A percentile compares a stretch with the other conserved stretches of the same genome.
Evolutionary conservation across 2,888 invertebrate genomes (phyloP).

Genomic region (Apamea monoglypha): DNA sequence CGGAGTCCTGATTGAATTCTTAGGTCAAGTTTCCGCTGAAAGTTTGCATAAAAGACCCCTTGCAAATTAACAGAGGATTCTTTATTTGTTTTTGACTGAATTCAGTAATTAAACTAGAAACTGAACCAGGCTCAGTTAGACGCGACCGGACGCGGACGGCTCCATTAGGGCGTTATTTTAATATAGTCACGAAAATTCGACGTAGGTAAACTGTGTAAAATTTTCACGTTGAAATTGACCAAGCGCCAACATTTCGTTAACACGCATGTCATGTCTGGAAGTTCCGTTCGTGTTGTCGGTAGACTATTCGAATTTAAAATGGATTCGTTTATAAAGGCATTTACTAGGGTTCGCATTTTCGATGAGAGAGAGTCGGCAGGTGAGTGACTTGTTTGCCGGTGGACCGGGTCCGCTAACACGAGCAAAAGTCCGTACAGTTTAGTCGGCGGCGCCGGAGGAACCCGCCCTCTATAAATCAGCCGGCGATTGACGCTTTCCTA

Average conservation of each 20-base stretch:
- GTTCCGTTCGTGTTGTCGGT: slow-evolving; percentile 86
- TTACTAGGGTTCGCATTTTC: slow-evolving; percentile 87
- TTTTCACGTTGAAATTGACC: slow-evolving; percentile 82
- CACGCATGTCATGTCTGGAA: slow-evolving; percentile 88
- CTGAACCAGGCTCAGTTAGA: slow-evolving; percentile 56
- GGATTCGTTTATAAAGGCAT: slow-evolving; percentile 89
- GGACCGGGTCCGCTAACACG: slow-evolving; percentile 80
- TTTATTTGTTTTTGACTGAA: slow-evolving; percentile 74
- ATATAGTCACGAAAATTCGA: slow-evolving; percentile 77
- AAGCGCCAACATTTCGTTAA: slow-evolving; percentile 85
- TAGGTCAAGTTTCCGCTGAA: slow-evolving; percentile 85
- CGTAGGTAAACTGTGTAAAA: slow-evolving; percentile 75
- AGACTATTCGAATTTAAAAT: slow-evolving; percentile 88
- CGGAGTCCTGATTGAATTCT: slow-evolving; percentile 88
- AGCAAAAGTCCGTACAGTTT: slow-evolving; percentile 88
- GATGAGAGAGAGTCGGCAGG: slow-evolving; percentile 87
- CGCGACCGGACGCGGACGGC: slow-evolving; percentile 40
- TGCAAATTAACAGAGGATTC: slow-evolving; percentile 81
- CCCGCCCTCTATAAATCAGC: slow-evolving; percentile 89
- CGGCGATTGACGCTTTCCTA: slow-evolving; percentile 89
- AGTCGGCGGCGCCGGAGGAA: slow-evolving; percentile 81
- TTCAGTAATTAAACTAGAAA: slow-evolving; percentile 74
- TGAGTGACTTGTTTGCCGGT: slow-evolving; percentile 90
- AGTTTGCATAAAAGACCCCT: slow-evolving; percentile 86
- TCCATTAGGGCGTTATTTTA: slow-evolving; percentile 74